Evolutionary conservation across 1,140 invertebrate genomes (phyloP).

Genomic region (Zophobas morio): DNA sequence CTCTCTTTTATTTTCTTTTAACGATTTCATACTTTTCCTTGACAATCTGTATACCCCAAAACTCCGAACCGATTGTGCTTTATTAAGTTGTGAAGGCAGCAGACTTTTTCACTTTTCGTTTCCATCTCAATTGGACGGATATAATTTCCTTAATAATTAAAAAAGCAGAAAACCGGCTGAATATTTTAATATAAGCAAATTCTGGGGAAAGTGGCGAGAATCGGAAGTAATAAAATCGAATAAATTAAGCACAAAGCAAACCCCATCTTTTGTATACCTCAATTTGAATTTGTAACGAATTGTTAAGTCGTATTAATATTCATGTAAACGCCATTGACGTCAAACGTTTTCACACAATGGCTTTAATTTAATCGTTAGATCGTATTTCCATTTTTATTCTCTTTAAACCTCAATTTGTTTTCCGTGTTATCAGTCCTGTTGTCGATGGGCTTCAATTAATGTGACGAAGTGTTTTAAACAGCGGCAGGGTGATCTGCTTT

Average conservation of each 20-base stretch:
- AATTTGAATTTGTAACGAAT: constrained; percentile 38
- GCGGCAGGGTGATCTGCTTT: constrained; percentile 16
- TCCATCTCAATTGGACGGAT: too few relatives aligned
- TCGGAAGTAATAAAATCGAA: constrained; percentile 30
- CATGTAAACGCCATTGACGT: constrained; percentile 24
- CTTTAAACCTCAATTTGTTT: constrained; percentile 36
- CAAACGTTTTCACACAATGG: constrained; percentile 32
- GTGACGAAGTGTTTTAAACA: constrained; percentile 31
- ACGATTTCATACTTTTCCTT: too few relatives aligned
- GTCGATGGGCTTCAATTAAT: constrained; percentile 29
- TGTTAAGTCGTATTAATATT: constrained; percentile 38
- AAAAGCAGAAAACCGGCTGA: not conserved
- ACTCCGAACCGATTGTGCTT: too few relatives aligned
- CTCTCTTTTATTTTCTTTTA: too few relatives aligned
- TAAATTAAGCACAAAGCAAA: constrained; percentile 7
- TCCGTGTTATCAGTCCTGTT: constrained; percentile 1
- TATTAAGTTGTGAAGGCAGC: too few relatives aligned
- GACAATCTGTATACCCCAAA: too few relatives aligned
- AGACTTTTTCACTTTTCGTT: too few relatives aligned
- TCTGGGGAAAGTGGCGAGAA: not conserved
- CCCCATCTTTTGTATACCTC: constrained; percentile 2
- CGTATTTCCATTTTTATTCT: constrained; percentile 21
- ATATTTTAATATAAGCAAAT: constrained; percentile 3
- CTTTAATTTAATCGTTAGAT: constrained; percentile 27
- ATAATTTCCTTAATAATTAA: not conserved